Conservation (phyloP, 1,140 invertebrate species). For the Plectus sambesii region DNA sequence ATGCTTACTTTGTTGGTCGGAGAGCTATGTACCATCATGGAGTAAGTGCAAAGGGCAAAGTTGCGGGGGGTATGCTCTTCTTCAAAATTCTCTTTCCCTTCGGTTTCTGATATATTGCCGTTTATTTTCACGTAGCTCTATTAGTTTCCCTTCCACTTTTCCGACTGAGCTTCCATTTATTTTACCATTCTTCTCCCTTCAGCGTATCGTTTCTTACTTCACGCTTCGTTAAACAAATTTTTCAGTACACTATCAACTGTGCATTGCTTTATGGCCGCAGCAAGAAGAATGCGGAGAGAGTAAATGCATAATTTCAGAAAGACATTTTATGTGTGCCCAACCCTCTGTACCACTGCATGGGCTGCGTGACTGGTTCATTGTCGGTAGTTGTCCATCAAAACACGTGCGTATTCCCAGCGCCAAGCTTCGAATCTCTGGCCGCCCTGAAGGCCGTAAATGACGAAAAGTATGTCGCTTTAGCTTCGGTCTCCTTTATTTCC, state of each 20-base stretch:
- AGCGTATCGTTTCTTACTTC: too few relatives aligned
- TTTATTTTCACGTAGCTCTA: too few relatives aligned
- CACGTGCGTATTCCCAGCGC: slow-evolving; percentile 60
- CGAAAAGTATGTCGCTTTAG: slow-evolving; percentile 25
- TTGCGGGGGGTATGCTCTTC: slow-evolving; percentile 5
- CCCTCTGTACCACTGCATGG: slow-evolving; percentile 84
- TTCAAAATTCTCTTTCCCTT: slow-evolving; percentile 5
- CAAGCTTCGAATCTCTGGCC: slow-evolving; percentile 58
- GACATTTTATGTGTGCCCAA: slow-evolving; percentile 61
- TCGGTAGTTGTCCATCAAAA: slow-evolving; percentile 56
- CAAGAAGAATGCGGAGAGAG: slow-evolving; percentile 14
- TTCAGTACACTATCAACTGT: slow-evolving; percentile 40
- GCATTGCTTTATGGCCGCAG: slow-evolving; percentile 1
- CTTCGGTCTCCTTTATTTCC: too few relatives aligned
- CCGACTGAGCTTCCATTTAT: too few relatives aligned
- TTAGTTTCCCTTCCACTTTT: too few relatives aligned
- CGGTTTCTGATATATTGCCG: too few relatives aligned
- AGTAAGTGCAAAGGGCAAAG: too few relatives aligned
- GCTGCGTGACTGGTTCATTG: slow-evolving; percentile 61
- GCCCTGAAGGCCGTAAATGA: slow-evolving; percentile 50
- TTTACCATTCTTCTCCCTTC: too few relatives aligned
- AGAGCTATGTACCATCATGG: slow-evolving; percentile 54
- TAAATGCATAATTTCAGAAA: too few relatives aligned
- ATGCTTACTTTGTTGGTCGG: slow-evolving; percentile 58
- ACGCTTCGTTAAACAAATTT: slow-evolving; percentile 8